A percentile compares a stretch with the other conserved stretches of the same genome.
phyloP scores from a whole-genome alignment of 2,888 invertebrate genomes.

The Autographa gamma region DNA sequence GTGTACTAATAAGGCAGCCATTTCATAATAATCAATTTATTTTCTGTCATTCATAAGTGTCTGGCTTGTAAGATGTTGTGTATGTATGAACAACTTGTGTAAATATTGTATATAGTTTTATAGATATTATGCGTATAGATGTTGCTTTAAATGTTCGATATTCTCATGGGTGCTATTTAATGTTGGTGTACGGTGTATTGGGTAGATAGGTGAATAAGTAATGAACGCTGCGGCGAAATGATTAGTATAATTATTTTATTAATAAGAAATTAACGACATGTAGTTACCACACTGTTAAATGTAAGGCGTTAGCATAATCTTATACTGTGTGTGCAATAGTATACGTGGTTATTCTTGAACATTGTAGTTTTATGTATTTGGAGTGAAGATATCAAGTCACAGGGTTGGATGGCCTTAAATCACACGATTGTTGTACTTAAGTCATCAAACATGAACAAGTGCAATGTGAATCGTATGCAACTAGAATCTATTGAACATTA shows the following conservation, averaged over 20 bases:
- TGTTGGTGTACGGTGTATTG: constrained; percentile 83
- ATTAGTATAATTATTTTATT: constrained; percentile 66
- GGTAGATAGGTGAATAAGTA: constrained; percentile 65
- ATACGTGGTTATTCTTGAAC: constrained; percentile 71
- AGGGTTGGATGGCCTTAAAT: constrained; percentile 78
- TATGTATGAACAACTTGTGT: constrained; percentile 73
- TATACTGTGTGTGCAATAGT: constrained; percentile 84
- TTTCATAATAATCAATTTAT: constrained; percentile 64
- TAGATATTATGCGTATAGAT: constrained; percentile 73
- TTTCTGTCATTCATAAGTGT: constrained; percentile 46
- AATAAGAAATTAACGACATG: constrained; percentile 73
- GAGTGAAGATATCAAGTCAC: constrained; percentile 70
- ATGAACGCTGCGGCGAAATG: constrained; percentile 66
- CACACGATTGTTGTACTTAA: constrained; percentile 69
- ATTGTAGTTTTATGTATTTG: constrained; percentile 62
- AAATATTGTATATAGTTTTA: constrained; percentile 80
- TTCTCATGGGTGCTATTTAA: constrained; percentile 88
- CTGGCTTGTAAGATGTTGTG: constrained; percentile 59
- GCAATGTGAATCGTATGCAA: constrained; percentile 64
- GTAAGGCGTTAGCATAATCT: constrained; percentile 81
- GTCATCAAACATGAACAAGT: constrained; percentile 61
- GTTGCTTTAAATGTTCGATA: constrained; percentile 85
- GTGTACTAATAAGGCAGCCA: constrained; percentile 84
- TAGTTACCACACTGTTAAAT: constrained; percentile 81
- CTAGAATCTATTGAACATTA: constrained; percentile 51